A percentile compares a stretch with the other conserved stretches of the same genome.
These are phyloP conservation scores for Ctenosaura bakeri DNA, from an alignment of 2,797 vertebrate species.

Conservation along the genomic window DNA sequence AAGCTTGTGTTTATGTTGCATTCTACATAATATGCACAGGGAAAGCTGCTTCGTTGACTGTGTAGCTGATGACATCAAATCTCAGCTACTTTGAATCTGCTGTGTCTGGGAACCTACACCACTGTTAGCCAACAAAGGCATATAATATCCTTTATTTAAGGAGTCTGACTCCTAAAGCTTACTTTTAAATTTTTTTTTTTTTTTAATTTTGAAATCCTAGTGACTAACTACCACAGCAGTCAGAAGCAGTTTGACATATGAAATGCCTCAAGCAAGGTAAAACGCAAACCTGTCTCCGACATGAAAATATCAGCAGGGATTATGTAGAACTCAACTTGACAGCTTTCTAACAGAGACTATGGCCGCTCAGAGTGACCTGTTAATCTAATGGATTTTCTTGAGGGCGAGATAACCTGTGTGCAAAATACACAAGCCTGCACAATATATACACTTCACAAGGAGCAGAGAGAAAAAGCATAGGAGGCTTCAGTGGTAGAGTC, in stretches of 20 bases:
- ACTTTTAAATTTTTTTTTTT: background rate
- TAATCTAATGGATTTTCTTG: background rate
- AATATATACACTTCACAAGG: background rate
- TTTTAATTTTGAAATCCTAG: background rate
- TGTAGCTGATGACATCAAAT: background rate
- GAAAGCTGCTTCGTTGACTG: background rate
- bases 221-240: slow-evolving; percentile 17
- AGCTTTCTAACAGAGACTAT: background rate
- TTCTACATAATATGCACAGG: too few relatives aligned
- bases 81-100: background rate
- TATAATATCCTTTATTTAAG: background rate
- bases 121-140: background rate
- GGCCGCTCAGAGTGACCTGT: background rate
- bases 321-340: background rate
- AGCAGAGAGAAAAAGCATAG: background rate
- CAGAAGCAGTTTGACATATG: slow-evolving; percentile 12
- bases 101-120: background rate
- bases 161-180: slow-evolving; percentile 6
- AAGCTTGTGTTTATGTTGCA: background rate
- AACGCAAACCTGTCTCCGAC: background rate
- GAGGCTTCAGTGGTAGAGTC: background rate
- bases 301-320: background rate
- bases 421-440: background rate
- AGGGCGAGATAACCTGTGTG: background rate
- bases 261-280: background rate